Conservation (phyloP, 2,888 invertebrate genomes). For the Pseudolycoriella hygida region DNA sequence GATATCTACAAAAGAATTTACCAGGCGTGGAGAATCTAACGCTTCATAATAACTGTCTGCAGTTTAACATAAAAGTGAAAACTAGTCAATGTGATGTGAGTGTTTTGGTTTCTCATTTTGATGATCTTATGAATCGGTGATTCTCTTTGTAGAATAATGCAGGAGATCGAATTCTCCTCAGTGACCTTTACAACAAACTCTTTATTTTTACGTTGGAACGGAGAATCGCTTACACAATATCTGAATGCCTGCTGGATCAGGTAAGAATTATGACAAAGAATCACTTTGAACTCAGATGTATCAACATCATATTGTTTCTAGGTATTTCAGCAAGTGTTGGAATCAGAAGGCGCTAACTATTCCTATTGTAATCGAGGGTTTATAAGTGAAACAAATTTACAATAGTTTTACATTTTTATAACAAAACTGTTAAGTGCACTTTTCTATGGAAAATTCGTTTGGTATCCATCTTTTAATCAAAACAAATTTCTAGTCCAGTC, state of each 20-base stretch:
- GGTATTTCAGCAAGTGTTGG: constrained; percentile 4
- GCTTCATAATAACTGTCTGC: constrained; percentile 21
- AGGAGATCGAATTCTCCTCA: constrained; percentile 5
- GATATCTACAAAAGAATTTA: constrained; percentile 12
- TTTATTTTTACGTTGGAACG: constrained; percentile 14
- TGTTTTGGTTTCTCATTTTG: no score
- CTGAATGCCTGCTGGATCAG: constrained; percentile 24
- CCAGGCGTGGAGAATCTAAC: constrained; percentile 19
- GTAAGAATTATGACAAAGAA: constrained; percentile 11
- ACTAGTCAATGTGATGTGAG: not conserved
- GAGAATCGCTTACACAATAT: constrained; percentile 20
- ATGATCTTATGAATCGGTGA: no score
- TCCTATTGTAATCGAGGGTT: constrained; percentile 3
- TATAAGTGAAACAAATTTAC: constrained; percentile 1
- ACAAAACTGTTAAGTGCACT: no score
- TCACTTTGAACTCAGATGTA: no score
- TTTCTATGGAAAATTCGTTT: no score
- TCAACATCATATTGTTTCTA: no score
- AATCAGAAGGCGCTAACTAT: constrained; percentile 1
- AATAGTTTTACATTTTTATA: no score
- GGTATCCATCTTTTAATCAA: no score
- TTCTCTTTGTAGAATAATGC: constrained; percentile 1
- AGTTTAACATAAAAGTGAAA: constrained; percentile 20
- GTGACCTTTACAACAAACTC: constrained; percentile 15
- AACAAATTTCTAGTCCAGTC: no score